These are phyloP conservation scores for Melitaea athalia DNA, from an alignment of 2,888 invertebrate genomes.

Conservation along the genomic window DNA sequence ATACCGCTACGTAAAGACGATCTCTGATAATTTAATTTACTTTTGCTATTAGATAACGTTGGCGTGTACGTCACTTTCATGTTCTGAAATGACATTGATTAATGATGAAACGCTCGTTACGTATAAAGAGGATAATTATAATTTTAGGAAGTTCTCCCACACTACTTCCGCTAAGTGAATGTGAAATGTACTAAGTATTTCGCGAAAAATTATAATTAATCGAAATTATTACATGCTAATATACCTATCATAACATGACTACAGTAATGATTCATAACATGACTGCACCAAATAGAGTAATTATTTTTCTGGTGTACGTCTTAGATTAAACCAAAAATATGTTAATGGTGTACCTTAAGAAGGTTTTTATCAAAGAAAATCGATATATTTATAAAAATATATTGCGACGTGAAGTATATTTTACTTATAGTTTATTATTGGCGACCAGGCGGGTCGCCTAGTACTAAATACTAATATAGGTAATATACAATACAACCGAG, in stretches of 20 bases:
- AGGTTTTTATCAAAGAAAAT: too few species aligned
- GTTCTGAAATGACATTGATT: slow-evolving; percentile 24
- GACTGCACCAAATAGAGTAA: too few species aligned
- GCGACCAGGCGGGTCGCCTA: too few species aligned
- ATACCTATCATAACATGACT: too few species aligned
- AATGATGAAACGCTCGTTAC: slow-evolving; percentile 20
- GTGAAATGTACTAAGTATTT: slow-evolving; percentile 10
- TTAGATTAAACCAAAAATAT: too few species aligned
- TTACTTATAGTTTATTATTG: too few species aligned
- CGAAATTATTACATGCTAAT: not conserved
- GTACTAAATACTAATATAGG: not conserved
- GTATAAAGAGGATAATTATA: slow-evolving; percentile 19
- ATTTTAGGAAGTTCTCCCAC: slow-evolving; percentile 25
- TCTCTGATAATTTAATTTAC: not conserved
- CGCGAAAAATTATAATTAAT: slow-evolving; percentile 6
- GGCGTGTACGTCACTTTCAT: slow-evolving; percentile 23
- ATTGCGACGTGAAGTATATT: too few species aligned
- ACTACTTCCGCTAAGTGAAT: slow-evolving; percentile 22
- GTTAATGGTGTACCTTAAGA: too few species aligned
- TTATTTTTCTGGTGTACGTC: too few species aligned
- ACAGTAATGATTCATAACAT: too few species aligned
- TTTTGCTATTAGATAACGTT: slow-evolving; percentile 11
- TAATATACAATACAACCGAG: too few species aligned
- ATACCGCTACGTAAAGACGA: not conserved
- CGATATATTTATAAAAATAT: too few species aligned